Conservation (phyloP, 2,797 vertebrate genomes). For the Lithobates sylvaticus region DNA sequence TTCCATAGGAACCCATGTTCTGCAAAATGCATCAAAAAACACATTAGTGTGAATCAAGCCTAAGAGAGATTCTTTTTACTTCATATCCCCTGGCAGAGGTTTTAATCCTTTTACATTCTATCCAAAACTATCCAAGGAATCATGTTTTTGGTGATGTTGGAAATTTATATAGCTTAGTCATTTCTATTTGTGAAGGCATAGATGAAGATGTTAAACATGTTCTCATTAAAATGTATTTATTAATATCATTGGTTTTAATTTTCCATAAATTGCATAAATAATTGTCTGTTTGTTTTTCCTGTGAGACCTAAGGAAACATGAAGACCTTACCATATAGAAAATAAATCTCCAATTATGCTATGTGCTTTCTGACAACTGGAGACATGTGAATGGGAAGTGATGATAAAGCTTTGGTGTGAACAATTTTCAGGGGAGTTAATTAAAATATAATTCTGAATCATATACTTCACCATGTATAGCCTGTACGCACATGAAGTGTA, state of each 20-base stretch:
- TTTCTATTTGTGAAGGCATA: too few relatives aligned
- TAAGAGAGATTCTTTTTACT: too few relatives aligned
- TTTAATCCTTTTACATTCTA: too few relatives aligned
- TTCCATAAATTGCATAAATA: background rate
- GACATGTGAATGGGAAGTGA: conserved; percentile 66
- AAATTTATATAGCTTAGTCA: too few relatives aligned
- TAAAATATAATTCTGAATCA: conserved; percentile 78
- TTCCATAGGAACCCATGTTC: too few relatives aligned
- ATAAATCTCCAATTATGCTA: conserved; percentile 1
- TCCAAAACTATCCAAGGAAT: too few relatives aligned
- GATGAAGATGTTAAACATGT: too few relatives aligned
- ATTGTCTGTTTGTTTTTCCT: too few relatives aligned
- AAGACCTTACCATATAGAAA: background rate
- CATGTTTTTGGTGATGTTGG: too few relatives aligned
- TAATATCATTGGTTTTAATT: background rate
- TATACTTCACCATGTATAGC: conserved; percentile 70
- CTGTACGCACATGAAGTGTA: conserved; percentile 64
- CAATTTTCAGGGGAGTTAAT: conserved; percentile 84
- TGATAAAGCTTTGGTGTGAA: conserved; percentile 74
- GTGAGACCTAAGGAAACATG: background rate
- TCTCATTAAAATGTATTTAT: background rate
- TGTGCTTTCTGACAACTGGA: conserved; percentile 59
- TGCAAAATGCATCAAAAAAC: too few relatives aligned
- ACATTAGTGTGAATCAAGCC: too few relatives aligned
- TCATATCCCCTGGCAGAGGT: too few relatives aligned